Percentiles rank a stretch among this genome's conserved stretches.
These are phyloP conservation scores for Hippocampus abdominalis DNA, from an alignment of 2,113 vertebrate species.

Conservation along the genomic window DNA sequence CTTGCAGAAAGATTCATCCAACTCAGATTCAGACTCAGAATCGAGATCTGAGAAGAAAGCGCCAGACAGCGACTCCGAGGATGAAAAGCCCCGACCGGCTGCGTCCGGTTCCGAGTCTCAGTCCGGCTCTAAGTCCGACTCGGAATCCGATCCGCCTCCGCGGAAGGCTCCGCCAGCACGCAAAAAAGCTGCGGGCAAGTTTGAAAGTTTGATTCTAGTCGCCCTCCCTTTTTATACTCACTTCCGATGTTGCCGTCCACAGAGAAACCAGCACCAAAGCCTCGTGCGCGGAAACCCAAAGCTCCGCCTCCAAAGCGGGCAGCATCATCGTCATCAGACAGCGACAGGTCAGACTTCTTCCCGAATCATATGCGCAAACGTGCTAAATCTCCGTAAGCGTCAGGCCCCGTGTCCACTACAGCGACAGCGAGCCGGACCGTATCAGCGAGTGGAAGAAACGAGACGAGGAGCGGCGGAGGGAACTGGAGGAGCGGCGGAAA, in stretches of 20 bases:
- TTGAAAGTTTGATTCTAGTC: neutral
- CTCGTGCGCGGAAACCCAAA: slow-evolving; percentile 84
- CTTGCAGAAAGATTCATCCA: slow-evolving; percentile 74
- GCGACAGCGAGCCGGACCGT: slow-evolving; percentile 85
- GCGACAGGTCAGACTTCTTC: slow-evolving; percentile 79
- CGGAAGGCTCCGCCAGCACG: slow-evolving; percentile 78
- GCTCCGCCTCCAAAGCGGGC: slow-evolving; percentile 73
- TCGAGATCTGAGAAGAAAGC: slow-evolving; percentile 76
- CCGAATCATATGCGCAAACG: no score
- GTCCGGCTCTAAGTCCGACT: slow-evolving; percentile 79
- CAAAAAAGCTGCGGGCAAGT: slow-evolving; percentile 80
- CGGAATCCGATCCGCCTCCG: slow-evolving; percentile 84
- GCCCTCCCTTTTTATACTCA: no score
- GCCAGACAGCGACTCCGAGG: slow-evolving; percentile 70
- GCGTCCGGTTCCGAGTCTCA: slow-evolving; percentile 73
- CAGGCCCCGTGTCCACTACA: slow-evolving; percentile 31
- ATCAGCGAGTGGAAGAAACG: slow-evolving; percentile 95
- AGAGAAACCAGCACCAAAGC: slow-evolving; percentile 86
- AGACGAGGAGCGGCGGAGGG: slow-evolving; percentile 84
- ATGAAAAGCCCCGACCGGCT: slow-evolving; percentile 75
- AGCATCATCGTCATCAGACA: slow-evolving; percentile 80
- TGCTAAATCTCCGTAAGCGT: neutral
- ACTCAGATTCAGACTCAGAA: slow-evolving; percentile 79
- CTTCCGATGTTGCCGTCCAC: slow-evolving; percentile 10
- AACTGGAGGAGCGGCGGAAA: slow-evolving; percentile 89